A percentile compares a stretch with the other conserved stretches of the same genome.
phyloP scores from a whole-genome alignment of 1,140 invertebrate species.

The Drosophila suzukii region DNA sequence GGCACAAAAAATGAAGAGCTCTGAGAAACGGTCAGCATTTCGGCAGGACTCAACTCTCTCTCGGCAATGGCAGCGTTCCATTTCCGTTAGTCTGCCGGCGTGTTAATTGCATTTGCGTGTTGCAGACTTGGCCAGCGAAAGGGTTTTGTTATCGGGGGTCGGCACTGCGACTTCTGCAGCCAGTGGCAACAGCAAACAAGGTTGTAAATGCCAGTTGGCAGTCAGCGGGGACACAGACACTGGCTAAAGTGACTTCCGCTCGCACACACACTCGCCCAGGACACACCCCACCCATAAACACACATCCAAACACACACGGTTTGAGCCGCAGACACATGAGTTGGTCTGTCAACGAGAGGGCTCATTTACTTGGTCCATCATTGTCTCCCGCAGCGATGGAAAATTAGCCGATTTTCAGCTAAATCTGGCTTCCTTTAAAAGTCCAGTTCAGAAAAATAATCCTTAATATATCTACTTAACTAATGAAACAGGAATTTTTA shows the following conservation, averaged over 20 bases:
- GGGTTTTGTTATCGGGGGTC: slow-evolving; percentile 31
- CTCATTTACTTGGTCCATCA: slow-evolving; percentile 60
- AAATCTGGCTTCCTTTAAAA: neutral
- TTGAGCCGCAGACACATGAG: slow-evolving; percentile 17
- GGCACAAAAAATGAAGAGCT: slow-evolving; percentile 27
- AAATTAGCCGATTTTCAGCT: slow-evolving; percentile 1
- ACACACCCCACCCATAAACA: neutral
- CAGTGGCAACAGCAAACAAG: slow-evolving; percentile 61
- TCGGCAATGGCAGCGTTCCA: slow-evolving; percentile 49
- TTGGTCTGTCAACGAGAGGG: slow-evolving; percentile 57
- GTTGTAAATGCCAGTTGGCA: slow-evolving; percentile 69
- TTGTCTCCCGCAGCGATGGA: slow-evolving; percentile 33
- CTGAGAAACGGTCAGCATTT: slow-evolving; percentile 33
- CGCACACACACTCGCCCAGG: slow-evolving; percentile 6
- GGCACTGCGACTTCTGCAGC: slow-evolving; percentile 1
- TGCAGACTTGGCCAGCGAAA: slow-evolving; percentile 53
- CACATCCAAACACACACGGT: neutral
- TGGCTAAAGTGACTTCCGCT: slow-evolving; percentile 68
- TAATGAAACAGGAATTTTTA: neutral
- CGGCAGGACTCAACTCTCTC: slow-evolving; percentile 23
- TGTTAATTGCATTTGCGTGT: slow-evolving; percentile 83
- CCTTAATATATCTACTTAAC: neutral
- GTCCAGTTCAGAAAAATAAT: neutral
- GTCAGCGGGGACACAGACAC: slow-evolving; percentile 36
- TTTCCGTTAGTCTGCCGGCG: slow-evolving; percentile 78